These are phyloP conservation scores for Eustalomyia histrio DNA, from an alignment of 2,888 invertebrate species.

Conservation along the genomic window DNA sequence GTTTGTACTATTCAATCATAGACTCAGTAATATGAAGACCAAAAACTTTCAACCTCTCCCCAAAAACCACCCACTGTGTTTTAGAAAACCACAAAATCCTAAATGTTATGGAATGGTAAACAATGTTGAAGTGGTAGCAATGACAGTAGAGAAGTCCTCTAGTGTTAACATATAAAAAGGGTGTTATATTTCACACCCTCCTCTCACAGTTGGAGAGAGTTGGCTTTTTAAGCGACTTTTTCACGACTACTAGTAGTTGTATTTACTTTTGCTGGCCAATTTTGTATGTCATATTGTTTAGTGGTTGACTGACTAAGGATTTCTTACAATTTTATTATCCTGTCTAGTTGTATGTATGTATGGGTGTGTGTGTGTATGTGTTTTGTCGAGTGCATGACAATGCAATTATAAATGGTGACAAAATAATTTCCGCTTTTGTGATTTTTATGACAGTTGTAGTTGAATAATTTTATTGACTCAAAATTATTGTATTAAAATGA, in stretches of 20 bases:
- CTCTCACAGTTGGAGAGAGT: constrained; percentile 49
- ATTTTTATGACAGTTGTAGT: constrained; percentile 77
- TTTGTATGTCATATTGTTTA: constrained; percentile 42
- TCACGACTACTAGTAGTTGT: constrained; percentile 9
- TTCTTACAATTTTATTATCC: constrained; percentile 56
- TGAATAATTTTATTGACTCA: constrained; percentile 68
- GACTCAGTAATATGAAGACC: not conserved
- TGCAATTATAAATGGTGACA: constrained; percentile 78
- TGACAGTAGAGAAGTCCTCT: constrained; percentile 68
- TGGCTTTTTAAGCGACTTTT: constrained; percentile 45
- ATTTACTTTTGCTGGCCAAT: constrained; percentile 44
- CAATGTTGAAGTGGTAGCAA: constrained; percentile 41
- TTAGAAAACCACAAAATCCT: constrained; percentile 51
- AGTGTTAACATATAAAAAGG: constrained; percentile 71
- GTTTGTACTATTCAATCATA: constrained; percentile 38
- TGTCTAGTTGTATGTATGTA: constrained; percentile 2
- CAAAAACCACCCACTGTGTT: constrained; percentile 33
- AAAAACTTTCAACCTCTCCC: not conserved
- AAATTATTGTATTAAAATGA: constrained; percentile 63
- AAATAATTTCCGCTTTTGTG: constrained; percentile 77
- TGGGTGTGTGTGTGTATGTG: constrained; percentile 4
- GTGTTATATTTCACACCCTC: constrained; percentile 76
- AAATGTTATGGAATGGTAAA: constrained; percentile 40
- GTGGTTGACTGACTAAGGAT: constrained; percentile 57
- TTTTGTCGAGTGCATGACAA: constrained; percentile 72